Evolutionary conservation across 2,797 vertebrate genomes (phyloP), one percentile per base, ranked within the genome.

Genomic region (Erithacus rubecula): DNA sequence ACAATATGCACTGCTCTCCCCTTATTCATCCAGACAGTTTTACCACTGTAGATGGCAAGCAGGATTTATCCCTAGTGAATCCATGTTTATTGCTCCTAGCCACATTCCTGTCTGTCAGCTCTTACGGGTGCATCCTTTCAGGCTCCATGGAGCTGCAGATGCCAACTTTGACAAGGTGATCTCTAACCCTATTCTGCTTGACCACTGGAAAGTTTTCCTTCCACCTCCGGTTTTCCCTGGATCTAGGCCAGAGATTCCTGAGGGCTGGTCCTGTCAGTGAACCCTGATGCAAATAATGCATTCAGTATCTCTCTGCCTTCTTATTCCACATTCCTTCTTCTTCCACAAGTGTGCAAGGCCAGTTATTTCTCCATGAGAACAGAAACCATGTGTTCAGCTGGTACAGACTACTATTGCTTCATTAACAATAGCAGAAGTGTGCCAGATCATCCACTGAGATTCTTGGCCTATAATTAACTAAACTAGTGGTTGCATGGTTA

Each of bases 71-170:
- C 19, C 26, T 7, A 18, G 21, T 32, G 39, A 46, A 26, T 14
- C 11, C 30, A 2, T 47, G 30, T 41, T 41, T 15, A 6, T 11
- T 78, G 41, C 41, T 53, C 21, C 41, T 55, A 49, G 41, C 5
- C 17, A 10, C 11, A 2, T 47, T 49, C 15, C 22, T 41, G 21
- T 32, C 34, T 62, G 64, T 39, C 64, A 12, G 34, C 17, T 4
- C 21, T 26, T 1, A 0, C 34, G 30, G 41, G 4, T 1, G 1
- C 21, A 41, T 49, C 30, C 21, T 32, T 34, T 41, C 49, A 55
- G 26, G 21, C 8, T 36, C 41, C 10, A 1, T 15, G 47, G 49
- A 55, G 34, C 14, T 63, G 64, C 32, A 30, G 15, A 36, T 49
- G 41, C 36, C 17, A 15, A 24, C 12, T 63, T 4, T 47, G 34